Conservation (phyloP, 1,140 invertebrate genomes). For the Bombus picipes region DNA sequence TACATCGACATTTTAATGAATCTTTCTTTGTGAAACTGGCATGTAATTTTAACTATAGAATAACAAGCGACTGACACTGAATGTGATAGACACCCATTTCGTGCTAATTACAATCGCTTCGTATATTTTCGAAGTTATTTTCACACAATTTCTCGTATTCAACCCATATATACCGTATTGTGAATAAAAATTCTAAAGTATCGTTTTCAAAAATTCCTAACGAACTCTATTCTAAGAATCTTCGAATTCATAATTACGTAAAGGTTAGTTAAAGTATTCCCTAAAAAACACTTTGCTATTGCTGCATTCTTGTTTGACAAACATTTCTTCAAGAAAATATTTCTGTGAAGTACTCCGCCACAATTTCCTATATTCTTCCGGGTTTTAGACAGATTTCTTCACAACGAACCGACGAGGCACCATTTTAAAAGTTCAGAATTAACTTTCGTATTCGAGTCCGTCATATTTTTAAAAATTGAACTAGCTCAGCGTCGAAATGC, state of each 20-base stretch:
- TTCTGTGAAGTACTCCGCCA: background rate
- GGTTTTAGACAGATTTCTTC: constrained; percentile 39
- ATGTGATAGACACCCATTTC: background rate
- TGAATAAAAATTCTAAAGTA: no score
- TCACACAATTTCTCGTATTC: no score
- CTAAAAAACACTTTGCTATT: no score
- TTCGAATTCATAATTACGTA: no score
- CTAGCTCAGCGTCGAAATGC: background rate
- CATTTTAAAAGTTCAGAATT: constrained; percentile 36
- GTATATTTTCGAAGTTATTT: background rate
- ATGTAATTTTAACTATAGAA: background rate
- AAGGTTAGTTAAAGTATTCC: no score
- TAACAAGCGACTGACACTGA: background rate
- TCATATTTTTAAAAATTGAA: background rate
- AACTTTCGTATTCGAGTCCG: constrained; percentile 44
- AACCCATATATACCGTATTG: background rate
- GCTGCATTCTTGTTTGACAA: no score
- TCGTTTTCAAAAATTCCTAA: no score
- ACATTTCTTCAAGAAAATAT: no score
- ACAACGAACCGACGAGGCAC: constrained; percentile 2
- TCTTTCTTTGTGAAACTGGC: background rate
- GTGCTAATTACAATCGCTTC: background rate
- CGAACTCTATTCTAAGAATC: no score
- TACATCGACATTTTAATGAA: constrained; percentile 51
- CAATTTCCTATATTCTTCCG: constrained; percentile 17